phyloP scores from a whole-genome alignment of 1,140 invertebrate genomes.

The Sitophilus oryzae region DNA sequence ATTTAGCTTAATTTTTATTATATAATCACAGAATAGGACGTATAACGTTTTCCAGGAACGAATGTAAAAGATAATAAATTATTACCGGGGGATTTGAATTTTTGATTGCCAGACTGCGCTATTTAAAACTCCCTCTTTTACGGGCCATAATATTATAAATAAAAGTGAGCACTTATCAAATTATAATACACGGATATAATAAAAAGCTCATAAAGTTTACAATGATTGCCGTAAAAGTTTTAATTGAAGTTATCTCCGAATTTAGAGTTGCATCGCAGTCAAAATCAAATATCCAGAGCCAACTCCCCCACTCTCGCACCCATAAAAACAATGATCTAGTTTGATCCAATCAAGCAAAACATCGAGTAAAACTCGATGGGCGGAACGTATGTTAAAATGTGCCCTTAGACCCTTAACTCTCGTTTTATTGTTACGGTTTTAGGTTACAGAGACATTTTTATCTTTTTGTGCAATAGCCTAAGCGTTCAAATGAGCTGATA shows the following conservation, averaged over 20 bases:
- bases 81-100: background rate
- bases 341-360: constrained; percentile 29
- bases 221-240: constrained; percentile 27
- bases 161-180: constrained; percentile 21
- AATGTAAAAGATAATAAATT: constrained; percentile 3
- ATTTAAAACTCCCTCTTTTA: background rate
- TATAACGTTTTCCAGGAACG: background rate
- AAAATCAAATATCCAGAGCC: constrained; percentile 21
- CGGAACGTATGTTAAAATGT: constrained; percentile 26
- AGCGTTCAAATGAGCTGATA: background rate
- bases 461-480: background rate
- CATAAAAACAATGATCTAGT: constrained; percentile 23
- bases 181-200: constrained; percentile 24
- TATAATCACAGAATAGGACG: background rate
- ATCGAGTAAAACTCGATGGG: constrained; percentile 21
- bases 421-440: constrained; percentile 24
- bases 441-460: constrained; percentile 11
- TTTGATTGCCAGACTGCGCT: background rate
- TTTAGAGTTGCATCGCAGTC: constrained; percentile 10
- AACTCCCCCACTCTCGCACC: constrained; percentile 5
- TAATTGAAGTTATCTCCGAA: constrained; percentile 28
- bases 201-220: constrained; percentile 24
- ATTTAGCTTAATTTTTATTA: too few species aligned
- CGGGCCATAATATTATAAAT: constrained; percentile 6
- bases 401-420: constrained; percentile 16